Conservation (phyloP, 2,888 invertebrate species). For the Dryomyza anilis region DNA sequence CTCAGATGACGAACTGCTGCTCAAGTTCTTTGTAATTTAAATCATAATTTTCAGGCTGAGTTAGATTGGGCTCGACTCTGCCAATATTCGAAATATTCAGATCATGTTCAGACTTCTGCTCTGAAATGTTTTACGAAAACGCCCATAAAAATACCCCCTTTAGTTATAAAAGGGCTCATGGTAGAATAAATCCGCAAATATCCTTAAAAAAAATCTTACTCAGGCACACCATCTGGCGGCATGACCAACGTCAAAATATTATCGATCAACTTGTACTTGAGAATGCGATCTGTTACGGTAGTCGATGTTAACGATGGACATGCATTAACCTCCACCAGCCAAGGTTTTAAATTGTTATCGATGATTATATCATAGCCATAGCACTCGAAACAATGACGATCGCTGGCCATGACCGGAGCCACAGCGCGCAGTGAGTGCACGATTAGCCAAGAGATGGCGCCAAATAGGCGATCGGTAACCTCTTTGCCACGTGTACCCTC, state of each 20-base stretch:
- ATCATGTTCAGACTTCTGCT: too few species aligned
- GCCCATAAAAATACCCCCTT: background rate
- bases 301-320: constrained; percentile 94
- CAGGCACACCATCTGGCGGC: constrained; percentile 86
- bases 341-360: constrained; percentile 91
- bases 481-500: constrained; percentile 89
- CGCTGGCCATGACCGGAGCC: constrained; percentile 89
- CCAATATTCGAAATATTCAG: too few species aligned
- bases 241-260: constrained; percentile 89
- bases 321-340: constrained; percentile 93
- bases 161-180: background rate
- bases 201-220: constrained; percentile 56
- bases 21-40: too few species aligned
- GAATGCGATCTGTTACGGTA: constrained; percentile 89
- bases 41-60: too few species aligned
- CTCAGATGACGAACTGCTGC: too few species aligned
- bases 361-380: constrained; percentile 96
- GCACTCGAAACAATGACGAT: constrained; percentile 77
- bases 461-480: constrained; percentile 86
- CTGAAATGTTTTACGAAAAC: too few species aligned
- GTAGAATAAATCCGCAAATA: background rate
- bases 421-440: constrained; percentile 93
- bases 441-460: constrained; percentile 87
- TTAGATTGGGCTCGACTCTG: too few species aligned
- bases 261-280: constrained; percentile 92